Evolutionary conservation across 64 coral and sea anemone genomes (phyloP).

Genomic region (Stylophora pistillata): DNA sequence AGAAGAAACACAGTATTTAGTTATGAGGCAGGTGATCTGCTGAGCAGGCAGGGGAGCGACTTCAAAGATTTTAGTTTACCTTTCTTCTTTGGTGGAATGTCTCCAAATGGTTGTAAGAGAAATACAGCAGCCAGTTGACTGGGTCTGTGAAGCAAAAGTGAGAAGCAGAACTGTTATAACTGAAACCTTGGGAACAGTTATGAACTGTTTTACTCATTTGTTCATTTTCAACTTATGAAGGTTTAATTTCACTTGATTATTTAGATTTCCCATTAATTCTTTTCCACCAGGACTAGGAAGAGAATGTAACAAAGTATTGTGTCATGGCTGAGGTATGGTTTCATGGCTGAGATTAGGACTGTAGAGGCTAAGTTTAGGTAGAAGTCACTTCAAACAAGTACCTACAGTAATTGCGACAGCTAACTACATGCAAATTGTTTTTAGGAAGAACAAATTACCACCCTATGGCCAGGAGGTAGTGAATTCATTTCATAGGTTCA

Average conservation of each 20-base stretch:
- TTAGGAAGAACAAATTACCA: constrained; percentile 71
- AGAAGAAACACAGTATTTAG: not conserved
- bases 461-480: constrained; percentile 39
- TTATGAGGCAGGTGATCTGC: not conserved
- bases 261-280: no score
- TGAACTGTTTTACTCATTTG: no score
- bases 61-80: constrained; percentile 43
- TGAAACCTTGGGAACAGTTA: not conserved
- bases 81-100: constrained; percentile 56
- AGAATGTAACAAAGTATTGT: no score
- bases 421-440: constrained; percentile 67
- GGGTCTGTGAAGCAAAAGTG: constrained; percentile 36
- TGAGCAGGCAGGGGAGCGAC: not conserved
- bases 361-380: no score
- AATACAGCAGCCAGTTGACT: constrained; percentile 54
- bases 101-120: constrained; percentile 57
- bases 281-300: no score
- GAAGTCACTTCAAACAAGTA: no score
- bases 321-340: no score
- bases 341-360: no score
- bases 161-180: not conserved
- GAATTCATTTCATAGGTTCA: not conserved
- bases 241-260: no score
- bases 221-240: no score
- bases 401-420: not conserved